phyloP scores from a whole-genome alignment of 23 tunicate genomes.

The Styela clava region DNA sequence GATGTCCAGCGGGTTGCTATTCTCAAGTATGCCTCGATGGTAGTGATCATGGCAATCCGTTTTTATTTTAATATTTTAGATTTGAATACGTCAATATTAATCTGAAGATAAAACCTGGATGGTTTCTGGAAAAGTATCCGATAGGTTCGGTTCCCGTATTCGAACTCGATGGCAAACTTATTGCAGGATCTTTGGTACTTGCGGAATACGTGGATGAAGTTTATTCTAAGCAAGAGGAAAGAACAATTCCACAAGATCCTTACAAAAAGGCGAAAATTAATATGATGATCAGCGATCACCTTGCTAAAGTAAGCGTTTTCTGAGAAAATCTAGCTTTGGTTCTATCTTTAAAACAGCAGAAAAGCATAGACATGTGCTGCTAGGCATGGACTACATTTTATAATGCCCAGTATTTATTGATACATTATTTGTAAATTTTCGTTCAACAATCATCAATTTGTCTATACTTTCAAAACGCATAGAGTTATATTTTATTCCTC shows the following conservation, averaged over 20 bases:
- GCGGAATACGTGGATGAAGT: constrained; percentile 61
- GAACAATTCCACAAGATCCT: constrained; percentile 46
- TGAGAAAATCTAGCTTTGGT: no score
- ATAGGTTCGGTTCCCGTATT: constrained; percentile 72
- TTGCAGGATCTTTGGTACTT: constrained; percentile 70
- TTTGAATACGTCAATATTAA: constrained; percentile 81
- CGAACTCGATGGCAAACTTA: constrained; percentile 59
- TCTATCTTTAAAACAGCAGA: no score
- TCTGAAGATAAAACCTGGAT: constrained; percentile 59
- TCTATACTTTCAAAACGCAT: no score
- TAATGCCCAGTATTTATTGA: no score
- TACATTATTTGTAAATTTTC: no score
- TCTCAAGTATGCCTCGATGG: no score
- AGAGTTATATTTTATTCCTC: no score
- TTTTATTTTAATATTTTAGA: constrained; percentile 41
- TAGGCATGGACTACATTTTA: no score
- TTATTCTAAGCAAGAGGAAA: constrained; percentile 30
- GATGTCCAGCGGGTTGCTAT: no score
- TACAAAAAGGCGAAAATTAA: constrained; percentile 40
- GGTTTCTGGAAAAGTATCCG: constrained; percentile 69
- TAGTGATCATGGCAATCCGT: no score
- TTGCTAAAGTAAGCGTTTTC: constrained; percentile 34
- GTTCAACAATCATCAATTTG: no score
- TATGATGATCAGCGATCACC: constrained; percentile 37
- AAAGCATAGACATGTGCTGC: no score